Conservation (phyloP, 2,797 vertebrate genomes). For the Yasuhikotakia modesta region DNA sequence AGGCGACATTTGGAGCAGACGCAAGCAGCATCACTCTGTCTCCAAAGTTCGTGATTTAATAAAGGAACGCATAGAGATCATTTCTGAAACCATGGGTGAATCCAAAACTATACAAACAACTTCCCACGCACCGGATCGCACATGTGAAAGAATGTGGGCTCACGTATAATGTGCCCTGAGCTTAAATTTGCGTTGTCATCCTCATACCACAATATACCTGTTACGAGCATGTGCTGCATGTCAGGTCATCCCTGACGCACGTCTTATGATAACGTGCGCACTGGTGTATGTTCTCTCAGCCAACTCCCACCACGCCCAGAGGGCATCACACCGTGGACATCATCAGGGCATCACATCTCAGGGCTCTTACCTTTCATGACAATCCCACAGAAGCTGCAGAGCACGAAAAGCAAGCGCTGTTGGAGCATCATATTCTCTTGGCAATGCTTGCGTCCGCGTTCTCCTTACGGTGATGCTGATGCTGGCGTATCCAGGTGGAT, state of each 20-base stretch:
- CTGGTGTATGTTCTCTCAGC: not conserved
- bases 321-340: conserved; percentile 50
- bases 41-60: not conserved
- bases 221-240: conserved; percentile 1
- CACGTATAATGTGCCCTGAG: not conserved
- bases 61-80: not conserved
- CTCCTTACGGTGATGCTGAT: conserved; percentile 55
- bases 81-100: not conserved
- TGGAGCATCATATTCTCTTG: conserved; percentile 80
- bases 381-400: conserved; percentile 78
- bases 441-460: conserved; percentile 60
- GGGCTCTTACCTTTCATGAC: conserved; percentile 79
- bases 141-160: conserved; percentile 26
- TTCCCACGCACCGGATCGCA: conserved; percentile 34
- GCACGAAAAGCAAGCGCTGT: conserved; percentile 77
- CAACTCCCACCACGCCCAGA: conserved; percentile 72
- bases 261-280: conserved; percentile 29
- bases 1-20: not conserved
- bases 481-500: conserved; percentile 77
- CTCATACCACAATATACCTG: conserved; percentile 9
- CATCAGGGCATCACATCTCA: conserved; percentile 20
- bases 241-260: not conserved
- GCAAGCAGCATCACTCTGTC: not conserved
- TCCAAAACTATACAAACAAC: conserved; percentile 34
- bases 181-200: conserved; percentile 51